A percentile compares a stretch with the other conserved stretches of the same genome.
Evolutionary conservation across 2,113 vertebrate genomes (phyloP).

Genomic region (Myanophis thanlyinensis): DNA sequence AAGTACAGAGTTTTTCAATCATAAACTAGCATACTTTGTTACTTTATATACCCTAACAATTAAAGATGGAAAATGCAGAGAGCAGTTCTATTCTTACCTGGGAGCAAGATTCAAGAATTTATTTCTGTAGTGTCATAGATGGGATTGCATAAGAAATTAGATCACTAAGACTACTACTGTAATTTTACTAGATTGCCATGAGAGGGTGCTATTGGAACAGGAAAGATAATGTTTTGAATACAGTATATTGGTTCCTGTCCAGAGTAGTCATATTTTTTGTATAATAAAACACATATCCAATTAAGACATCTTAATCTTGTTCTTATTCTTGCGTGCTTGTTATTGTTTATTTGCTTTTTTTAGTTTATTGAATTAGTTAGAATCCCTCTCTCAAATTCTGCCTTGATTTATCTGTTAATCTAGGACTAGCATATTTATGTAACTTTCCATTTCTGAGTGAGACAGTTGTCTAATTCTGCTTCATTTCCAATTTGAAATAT

Average conservation of each 20-base stretch:
- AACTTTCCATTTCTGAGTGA: not conserved
- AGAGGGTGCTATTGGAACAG: constrained; percentile 48
- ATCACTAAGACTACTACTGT: fast-evolving
- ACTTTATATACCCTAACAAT: not conserved
- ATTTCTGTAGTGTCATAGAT: not conserved
- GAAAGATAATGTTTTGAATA: fast-evolving
- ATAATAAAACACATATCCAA: not conserved
- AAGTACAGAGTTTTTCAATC: not conserved
- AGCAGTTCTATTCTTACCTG: not conserved
- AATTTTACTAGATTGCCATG: constrained; percentile 37
- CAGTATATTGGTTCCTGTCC: not conserved
- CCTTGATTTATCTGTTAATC: not conserved
- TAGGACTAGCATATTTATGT: not conserved
- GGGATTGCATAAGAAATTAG: not conserved
- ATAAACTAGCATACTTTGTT: not conserved
- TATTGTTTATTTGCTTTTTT: not conserved
- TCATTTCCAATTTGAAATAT: not conserved
- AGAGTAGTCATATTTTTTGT: not conserved
- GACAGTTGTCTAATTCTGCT: constrained; percentile 8
- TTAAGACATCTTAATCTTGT: not conserved
- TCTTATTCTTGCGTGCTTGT: not conserved
- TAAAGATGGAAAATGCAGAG: not conserved
- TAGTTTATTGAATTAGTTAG: not conserved
- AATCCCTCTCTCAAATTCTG: not conserved
- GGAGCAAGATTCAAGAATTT: not conserved